Percentiles rank a stretch among this genome's conserved stretches.
Conservation (phyloP, 2,113 vertebrate genomes). For the Panthera uncia region DNA sequence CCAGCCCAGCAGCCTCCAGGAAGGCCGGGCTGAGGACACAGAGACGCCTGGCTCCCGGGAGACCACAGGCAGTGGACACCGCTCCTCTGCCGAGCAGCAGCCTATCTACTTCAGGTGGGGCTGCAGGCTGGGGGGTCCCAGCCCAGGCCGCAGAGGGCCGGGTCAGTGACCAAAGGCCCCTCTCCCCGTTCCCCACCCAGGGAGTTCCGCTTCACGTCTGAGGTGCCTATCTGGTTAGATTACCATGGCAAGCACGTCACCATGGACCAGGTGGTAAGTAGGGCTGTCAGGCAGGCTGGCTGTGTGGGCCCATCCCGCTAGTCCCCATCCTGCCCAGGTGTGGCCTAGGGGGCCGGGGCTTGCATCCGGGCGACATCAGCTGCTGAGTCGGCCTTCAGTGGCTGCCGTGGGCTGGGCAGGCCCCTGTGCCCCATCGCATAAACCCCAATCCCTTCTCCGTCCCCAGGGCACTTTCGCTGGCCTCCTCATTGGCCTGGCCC, state of each 20-base stretch:
- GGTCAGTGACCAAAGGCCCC: background rate
- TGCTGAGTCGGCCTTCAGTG: background rate
- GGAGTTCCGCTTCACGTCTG: constrained; percentile 95
- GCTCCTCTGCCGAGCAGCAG: constrained; percentile 89
- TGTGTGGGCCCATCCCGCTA: accelerated
- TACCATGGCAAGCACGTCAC: constrained; percentile 94
- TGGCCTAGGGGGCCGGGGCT: background rate
- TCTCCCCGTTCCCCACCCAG: constrained; percentile 64
- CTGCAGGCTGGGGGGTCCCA: accelerated
- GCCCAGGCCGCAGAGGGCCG: background rate
- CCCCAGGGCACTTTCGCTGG: constrained; percentile 93
- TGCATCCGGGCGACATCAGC: accelerated
- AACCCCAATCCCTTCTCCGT: background rate
- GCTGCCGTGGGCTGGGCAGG: background rate
- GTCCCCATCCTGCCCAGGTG: background rate
- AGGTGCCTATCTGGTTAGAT: constrained; percentile 96
- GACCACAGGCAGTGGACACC: constrained; percentile 85
- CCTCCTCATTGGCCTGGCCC: constrained; percentile 94
- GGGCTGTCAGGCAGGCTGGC: accelerated
- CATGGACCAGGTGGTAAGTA: constrained; percentile 90
- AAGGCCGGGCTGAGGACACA: constrained; percentile 67
- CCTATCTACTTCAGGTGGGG: constrained; percentile 94
- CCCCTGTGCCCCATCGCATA: accelerated
- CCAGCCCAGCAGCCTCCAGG: constrained; percentile 54
- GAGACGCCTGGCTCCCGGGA: constrained; percentile 86